These are phyloP conservation scores for Drosophila busckii DNA, from an alignment of 1,140 invertebrate genomes.

Conservation along the genomic window DNA sequence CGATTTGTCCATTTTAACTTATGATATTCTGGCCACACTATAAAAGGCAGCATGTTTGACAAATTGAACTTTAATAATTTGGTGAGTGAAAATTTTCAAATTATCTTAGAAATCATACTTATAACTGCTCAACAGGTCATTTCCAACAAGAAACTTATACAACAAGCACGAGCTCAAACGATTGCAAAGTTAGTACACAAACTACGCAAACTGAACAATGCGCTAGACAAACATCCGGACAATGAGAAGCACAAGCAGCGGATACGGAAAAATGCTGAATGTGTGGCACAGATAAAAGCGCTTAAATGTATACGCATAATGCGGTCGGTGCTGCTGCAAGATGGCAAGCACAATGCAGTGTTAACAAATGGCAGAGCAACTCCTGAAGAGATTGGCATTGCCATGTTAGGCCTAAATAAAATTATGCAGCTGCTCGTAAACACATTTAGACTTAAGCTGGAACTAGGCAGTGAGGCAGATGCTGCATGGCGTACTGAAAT, in stretches of 20 bases:
- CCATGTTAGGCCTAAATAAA: constrained; percentile 63
- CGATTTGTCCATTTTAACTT: too few species aligned
- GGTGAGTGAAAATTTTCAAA: constrained; percentile 39
- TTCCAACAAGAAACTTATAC: constrained; percentile 64
- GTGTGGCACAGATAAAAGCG: constrained; percentile 49
- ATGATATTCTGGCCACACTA: too few species aligned
- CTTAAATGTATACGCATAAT: constrained; percentile 47
- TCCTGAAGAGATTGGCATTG: constrained; percentile 60
- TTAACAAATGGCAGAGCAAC: constrained; percentile 62
- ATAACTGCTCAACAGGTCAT: constrained; percentile 43
- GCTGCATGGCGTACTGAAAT: constrained; percentile 57
- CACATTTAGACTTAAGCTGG: constrained; percentile 37
- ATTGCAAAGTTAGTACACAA: constrained; percentile 71
- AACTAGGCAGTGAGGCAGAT: constrained; percentile 27
- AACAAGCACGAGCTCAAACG: constrained; percentile 55
- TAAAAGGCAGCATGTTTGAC: constrained; percentile 34
- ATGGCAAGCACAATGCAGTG: constrained; percentile 44
- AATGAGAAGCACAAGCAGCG: constrained; percentile 48
- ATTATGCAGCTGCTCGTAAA: constrained; percentile 45
- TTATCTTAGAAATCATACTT: neutral
- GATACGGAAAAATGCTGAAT: constrained; percentile 40
- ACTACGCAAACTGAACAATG: constrained; percentile 56
- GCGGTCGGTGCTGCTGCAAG: constrained; percentile 33
- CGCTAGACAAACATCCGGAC: constrained; percentile 38
- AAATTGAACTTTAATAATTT: constrained; percentile 76